A percentile compares a stretch with the other conserved stretches of the same genome.
Evolutionary conservation across 2,113 vertebrate species (phyloP).

Genomic region (Phylloscopus whistleri): DNA sequence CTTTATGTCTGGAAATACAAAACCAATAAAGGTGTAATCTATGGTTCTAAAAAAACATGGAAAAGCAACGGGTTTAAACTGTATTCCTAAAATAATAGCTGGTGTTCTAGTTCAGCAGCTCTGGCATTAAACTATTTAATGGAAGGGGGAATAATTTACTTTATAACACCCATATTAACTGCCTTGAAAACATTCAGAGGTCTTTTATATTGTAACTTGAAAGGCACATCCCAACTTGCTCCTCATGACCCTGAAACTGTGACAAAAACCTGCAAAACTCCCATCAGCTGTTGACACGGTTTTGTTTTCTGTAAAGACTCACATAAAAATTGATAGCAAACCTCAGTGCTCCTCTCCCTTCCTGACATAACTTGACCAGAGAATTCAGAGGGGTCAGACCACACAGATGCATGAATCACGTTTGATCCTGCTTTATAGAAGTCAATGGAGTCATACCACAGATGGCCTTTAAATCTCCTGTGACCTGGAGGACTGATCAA

Average conservation of each 20-base stretch:
- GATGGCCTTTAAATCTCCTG: conserved; percentile 49
- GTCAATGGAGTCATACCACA: conserved; percentile 11
- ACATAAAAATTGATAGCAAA: not conserved
- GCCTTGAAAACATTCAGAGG: not conserved
- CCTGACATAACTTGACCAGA: conserved; percentile 13
- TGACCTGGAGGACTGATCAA: conserved; percentile 23
- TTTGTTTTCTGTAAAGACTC: conserved; percentile 43
- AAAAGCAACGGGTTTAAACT: not conserved
- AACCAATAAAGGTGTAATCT: not conserved
- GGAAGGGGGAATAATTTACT: not conserved
- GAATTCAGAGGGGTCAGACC: conserved; percentile 45
- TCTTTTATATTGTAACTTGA: not conserved
- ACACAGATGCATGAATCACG: not conserved
- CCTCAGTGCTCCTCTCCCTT: not conserved
- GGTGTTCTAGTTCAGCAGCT: not conserved
- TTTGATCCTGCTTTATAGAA: conserved; percentile 8
- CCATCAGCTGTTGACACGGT: not conserved
- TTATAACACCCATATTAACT: not conserved
- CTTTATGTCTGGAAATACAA: not conserved
- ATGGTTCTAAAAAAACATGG: not conserved
- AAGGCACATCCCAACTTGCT: not conserved
- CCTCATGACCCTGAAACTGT: not conserved
- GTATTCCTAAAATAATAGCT: not conserved
- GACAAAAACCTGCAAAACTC: not conserved
- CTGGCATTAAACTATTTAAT: not conserved